Base-by-base conservation (phyloP, 2,797 vertebrate species). In the Gouania willdenowi region DNA sequence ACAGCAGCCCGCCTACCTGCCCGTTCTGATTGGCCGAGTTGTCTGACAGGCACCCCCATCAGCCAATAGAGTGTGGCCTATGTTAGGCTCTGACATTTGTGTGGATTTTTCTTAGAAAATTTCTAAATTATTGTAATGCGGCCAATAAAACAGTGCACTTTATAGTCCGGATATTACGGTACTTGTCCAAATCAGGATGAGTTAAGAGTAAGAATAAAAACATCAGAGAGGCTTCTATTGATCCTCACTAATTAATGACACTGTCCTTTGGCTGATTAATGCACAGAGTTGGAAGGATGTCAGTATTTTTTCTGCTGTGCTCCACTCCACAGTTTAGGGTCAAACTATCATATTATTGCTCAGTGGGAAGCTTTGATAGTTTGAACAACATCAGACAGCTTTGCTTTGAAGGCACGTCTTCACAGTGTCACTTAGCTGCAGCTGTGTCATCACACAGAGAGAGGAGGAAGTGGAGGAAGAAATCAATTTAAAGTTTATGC, bases 361-460 rank as follows among this genome's bases (percentile, higher is more conserved):
- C 58, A 38, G 65, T 40, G 26, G 64, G 65, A 55, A 51, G 66
- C 43, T 76, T 38, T 67, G 72, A 57, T 76, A 29, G 43, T 62
- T 66, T 74, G 50, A 74, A 51, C 26, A 64, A 47, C 38, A 60
- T 63, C 28, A 48, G 48, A 50, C 61, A 49, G 50, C 49, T 13
- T 38, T 22, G 31, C 36, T 33, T 81, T 81, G 82, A 83, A 82
- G 82, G 48, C 31, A 48, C 79, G 83, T 77, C 67, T 57, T 66
- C 38, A 44, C 37, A 56, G 53, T 60, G 58, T 61, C 59, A 59
- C 31, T 37, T 47, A 58, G 53, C 56, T 54, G 28, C 59, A 73
- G 60, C 75, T 68, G 74, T 71, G 35, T 43, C 42, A 41, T 45
- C 47, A 50, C 46, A 48, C 24, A 21, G 34, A 23, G 55, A 64